Evolutionary conservation across 2,888 invertebrate species (phyloP), one percentile per base, ranked within the genome.

Genomic region (Tetragonula carbonaria): DNA sequence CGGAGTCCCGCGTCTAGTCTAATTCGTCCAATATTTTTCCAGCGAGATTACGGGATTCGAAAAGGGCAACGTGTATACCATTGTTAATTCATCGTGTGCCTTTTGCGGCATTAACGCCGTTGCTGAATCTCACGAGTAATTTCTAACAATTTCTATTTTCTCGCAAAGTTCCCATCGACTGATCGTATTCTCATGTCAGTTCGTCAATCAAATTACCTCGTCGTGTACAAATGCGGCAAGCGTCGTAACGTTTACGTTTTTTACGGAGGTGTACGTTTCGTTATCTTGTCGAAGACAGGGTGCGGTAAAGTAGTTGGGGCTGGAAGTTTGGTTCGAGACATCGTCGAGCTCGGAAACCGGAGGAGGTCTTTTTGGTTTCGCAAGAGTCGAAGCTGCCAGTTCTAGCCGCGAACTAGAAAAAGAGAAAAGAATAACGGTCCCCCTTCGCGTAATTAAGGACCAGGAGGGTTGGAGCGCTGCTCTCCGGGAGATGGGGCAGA

Each of bases 391-490:
- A 23, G 33, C 68, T 57, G 51, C 33, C 21, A 45, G 33, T 51
- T 59, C 68, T 33, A 65, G 59, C 55, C 38, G n/a, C 50, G 51
- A 51, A 28, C 55, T 66, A 63, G 21, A 59, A 59, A 55, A 76
- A 76, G 74, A 84, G 80, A 87, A 90, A 82, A 84, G 87, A 82
- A 74, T 85, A 85, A 82, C 88, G 88, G 87, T 23, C 62, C 82
- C 90, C 85, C 89, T 90, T 91, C 88, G 91, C 90, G 93, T 93
- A 93, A 93, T 93, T 93, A 93, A 93, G 92, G 92, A 92, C 91
- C 90, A 89, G 89, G 87, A 89, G 85, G 81, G 80, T 70, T 73
- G 81, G 50, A 70, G 78, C 78, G 79, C 70, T 82, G 74, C 53
- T 55, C 74, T 75, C 81, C 50, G 80, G 67, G 73, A 76, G 63